Base-by-base conservation (phyloP, 2,888 invertebrate genomes). In the Charanyca ferruginea region DNA sequence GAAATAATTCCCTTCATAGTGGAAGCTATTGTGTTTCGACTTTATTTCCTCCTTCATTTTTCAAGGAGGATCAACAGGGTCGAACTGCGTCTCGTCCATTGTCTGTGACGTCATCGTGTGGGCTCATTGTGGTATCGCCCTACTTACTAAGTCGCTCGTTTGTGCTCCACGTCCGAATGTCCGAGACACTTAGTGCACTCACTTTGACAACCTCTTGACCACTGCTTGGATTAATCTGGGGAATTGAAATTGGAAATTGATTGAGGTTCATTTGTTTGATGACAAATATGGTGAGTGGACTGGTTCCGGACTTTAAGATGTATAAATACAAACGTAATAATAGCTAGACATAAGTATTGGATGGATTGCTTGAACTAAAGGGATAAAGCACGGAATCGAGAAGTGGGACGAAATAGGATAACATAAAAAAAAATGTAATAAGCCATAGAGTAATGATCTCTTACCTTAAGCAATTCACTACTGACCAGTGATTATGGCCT, bases 111-210 rank as follows among this genome's bases (percentile, higher is more conserved):
- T 80, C 80, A 76, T 62, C 49, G 54, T 49, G 59, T 64, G 66
- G 64, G 66, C 47, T 70, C 53, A 80, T 83, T 82, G 80, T 80
- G 70, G 73, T 41, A 18, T 48, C 62, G 72, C 68, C 67, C 78
- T 73, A 77, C 61, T 80, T 80, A 55, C 48, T 7, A 45, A 67
- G 73, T 63, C 67, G 52, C 63, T 62, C 60, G 68, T 79, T 59
- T 59, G 61, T 35, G 25, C 61, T 64, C 28, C 63, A 42, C 48
- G 58, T 59, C 80, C 66, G 74, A 77, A 68, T 82, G 80, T 71
- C 66, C 80, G 58, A 69, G 81, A 78, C 81, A 65, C 69, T 83
- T 70, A 81, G 75, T 80, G 75, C 75, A 68, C 83, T 81, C 67
- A 47, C 58, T 68, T 66, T 80, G 80, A 83, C 81, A 53, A 61